Base-by-base conservation (phyloP, 2,888 invertebrate species). In the Caenorhabditis japonica region DNA sequence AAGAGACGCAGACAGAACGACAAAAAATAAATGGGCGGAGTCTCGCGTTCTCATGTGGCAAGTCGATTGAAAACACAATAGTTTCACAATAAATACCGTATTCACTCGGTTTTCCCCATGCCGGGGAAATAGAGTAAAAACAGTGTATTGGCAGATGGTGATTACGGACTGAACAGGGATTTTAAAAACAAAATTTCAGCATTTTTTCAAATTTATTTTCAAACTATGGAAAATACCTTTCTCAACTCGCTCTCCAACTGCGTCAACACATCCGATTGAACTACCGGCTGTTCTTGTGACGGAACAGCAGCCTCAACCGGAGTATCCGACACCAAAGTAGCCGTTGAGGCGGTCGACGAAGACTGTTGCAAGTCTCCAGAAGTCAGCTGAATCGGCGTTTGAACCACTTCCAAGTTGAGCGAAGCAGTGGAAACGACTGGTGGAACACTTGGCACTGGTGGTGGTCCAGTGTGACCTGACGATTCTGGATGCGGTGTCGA, bases 401-500 rank as follows among this genome's bases (percentile, higher is more conserved):
- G 39, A 12, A 21, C 8, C 5, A 46, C 47, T 49, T 69, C 69
- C 19, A 69, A 17, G 25, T 60, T 60, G 7, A 60, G 30, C 0
- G 58, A 55, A n/a, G 60, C 47, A 15, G 59, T 59, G 10, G 69
- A 47, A 0, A 64, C 71, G 5, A 71, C 71, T 25, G 71, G 71
- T 7, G 72, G 72, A 41, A 60, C 53, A 49, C 53, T 73, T 30
- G 73, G 66, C n/a, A 73, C 56, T 17, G 62, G 77, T 55, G 59
- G 79, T 30, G 53, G 79, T n/a, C 21, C 68, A 19, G 53, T 12
- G 5, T 43, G 43, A 8, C 19, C 1, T 2, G 27, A 17, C 2
- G 38, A 13, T 8, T 72, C 75, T 2, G 72, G 64, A 53, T 70
- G 66, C 2, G 75, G 78, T 8, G 78, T 78, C 13, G 78, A 76